phyloP scores from a whole-genome alignment of 1,140 invertebrate genomes.

The Papilio polyxenes region DNA sequence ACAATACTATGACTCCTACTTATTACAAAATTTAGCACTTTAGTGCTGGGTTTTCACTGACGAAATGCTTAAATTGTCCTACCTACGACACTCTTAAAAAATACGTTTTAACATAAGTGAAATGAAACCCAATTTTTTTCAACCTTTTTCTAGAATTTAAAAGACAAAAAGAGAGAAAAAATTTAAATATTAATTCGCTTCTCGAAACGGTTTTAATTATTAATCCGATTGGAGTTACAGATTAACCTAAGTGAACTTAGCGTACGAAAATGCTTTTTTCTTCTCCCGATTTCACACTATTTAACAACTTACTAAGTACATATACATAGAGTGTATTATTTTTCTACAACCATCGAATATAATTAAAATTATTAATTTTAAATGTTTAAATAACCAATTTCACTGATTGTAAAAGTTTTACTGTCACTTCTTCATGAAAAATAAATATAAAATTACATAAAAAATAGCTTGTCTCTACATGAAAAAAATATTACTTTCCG shows the following conservation, averaged over 20 bases:
- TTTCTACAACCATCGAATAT: background rate
- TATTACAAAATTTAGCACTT: conserved; percentile 6
- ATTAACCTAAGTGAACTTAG: background rate
- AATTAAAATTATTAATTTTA: too few species aligned
- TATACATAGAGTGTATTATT: background rate
- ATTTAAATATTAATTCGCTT: background rate
- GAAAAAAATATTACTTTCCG: background rate
- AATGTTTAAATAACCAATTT: too few species aligned
- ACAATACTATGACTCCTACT: conserved; percentile 13
- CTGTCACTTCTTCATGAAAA: too few species aligned
- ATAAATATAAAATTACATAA: too few species aligned
- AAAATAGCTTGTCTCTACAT: background rate
- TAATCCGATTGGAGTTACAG: background rate
- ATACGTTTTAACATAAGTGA: background rate
- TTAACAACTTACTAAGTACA: background rate
- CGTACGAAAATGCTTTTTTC: background rate
- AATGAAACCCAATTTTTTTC: background rate
- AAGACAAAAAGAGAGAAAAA: background rate
- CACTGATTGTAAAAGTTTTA: too few species aligned
- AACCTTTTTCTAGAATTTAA: background rate
- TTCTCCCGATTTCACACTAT: background rate
- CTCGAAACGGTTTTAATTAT: background rate
- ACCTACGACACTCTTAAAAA: too few species aligned
- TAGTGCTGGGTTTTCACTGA: background rate
- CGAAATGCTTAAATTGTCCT: background rate